Base-by-base conservation (phyloP, 2,797 vertebrate genomes). In the Girardinus metallicus region DNA sequence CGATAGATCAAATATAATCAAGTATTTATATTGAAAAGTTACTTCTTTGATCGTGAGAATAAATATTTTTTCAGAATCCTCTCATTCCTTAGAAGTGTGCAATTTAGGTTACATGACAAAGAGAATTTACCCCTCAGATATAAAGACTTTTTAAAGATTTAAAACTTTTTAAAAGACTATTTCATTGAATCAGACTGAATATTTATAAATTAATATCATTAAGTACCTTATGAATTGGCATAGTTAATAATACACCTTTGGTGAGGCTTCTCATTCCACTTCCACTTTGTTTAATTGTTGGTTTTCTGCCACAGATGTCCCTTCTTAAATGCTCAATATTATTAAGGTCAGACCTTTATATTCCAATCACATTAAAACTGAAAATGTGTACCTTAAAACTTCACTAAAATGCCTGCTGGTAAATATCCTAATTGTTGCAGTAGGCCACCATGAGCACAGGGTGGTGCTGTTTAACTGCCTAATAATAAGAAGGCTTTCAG, bases 381-480 rank as follows among this genome's bases (percentile, higher is more conserved):
- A 34, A 21, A 66, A 34, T 36, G 13, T 66, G 15, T 43, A n/a
- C 16, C 72, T 23, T 3, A 34, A 23, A 26, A 51, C 4, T 5
- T 12, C 21, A 5, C 31, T 21, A 39, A 53, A 23, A 74, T 26
- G 34, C 13, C 13, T 72, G 12, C 21, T 68, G 21, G 26, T 68
- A 39, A 36, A 43, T 1, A 39, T 55, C 13, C 36, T 43, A 18
- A 43, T 21, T 0, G 34, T 41, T 86, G 88, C 72, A 84, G 66
- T 78, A 36, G 4, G 4, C 26, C 0, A 8, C 7, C 73, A 4
- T 55, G 73, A 75, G 70, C 93, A 91, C 91, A 75, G 15, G 91
- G 76, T 83, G 92, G 89, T 87, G 73, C 71, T 85, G 92, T 89
- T 83, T 15, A 4, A 81, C 88, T 84, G 72, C 2, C 47, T 75